Conservation (phyloP, 2,888 invertebrate genomes). For the Myathropa florea region DNA sequence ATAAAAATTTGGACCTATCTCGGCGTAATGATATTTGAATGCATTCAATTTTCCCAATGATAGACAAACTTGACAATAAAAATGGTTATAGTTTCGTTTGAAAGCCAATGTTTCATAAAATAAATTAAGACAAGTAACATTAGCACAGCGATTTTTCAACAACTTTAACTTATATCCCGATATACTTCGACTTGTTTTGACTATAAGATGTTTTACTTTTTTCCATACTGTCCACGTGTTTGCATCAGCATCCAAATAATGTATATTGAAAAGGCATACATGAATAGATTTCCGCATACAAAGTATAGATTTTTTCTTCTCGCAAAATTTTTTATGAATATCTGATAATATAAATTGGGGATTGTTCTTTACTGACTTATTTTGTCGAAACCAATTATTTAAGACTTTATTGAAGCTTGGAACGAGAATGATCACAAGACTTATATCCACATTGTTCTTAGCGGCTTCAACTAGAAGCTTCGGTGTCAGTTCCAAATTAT, state of each 20-base stretch:
- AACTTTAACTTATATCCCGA: slow-evolving; percentile 82
- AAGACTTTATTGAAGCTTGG: slow-evolving; percentile 81
- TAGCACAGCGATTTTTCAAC: slow-evolving; percentile 81
- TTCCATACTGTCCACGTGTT: slow-evolving; percentile 83
- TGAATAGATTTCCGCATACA: slow-evolving; percentile 8
- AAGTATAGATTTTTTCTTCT: slow-evolving; percentile 45
- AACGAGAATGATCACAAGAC: slow-evolving; percentile 81
- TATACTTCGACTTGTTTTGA: slow-evolving; percentile 80
- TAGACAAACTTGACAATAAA: slow-evolving; percentile 84
- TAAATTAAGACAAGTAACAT: slow-evolving; percentile 82
- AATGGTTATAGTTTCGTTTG: slow-evolving; percentile 82
- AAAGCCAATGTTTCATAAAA: slow-evolving; percentile 82
- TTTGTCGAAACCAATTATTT: slow-evolving; percentile 66
- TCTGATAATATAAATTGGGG: not conserved
- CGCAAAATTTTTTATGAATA: not conserved
- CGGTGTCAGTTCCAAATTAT: slow-evolving; percentile 84
- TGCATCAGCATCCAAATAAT: slow-evolving; percentile 81
- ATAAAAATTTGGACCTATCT: slow-evolving; percentile 60
- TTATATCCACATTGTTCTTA: slow-evolving; percentile 83
- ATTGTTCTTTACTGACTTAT: slow-evolving; percentile 56
- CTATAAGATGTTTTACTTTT: slow-evolving; percentile 79
- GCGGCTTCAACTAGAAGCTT: slow-evolving; percentile 82
- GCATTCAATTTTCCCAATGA: slow-evolving; percentile 73
- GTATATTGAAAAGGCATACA: slow-evolving; percentile 81
- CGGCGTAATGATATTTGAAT: slow-evolving; percentile 58